A percentile compares a stretch with the other conserved stretches of the same genome.
Conservation (phyloP, 2,797 vertebrate genomes). For the Centroberyx gerrardi region DNA sequence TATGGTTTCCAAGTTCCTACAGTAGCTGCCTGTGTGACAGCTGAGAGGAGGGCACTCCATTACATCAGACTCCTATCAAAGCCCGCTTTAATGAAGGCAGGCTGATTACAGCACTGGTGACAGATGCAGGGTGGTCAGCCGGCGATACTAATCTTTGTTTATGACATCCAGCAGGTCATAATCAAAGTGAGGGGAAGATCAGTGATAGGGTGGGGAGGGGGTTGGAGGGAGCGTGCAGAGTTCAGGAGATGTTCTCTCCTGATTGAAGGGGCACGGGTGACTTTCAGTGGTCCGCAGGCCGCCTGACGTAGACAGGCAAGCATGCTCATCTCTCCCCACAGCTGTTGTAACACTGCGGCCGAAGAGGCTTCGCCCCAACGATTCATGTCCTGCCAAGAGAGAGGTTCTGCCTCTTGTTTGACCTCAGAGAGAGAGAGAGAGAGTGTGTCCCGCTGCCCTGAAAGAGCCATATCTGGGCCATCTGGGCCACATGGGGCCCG, state of each 20-base stretch:
- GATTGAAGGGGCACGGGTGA: conserved; percentile 70
- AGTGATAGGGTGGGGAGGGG: conserved; percentile 44
- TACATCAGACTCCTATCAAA: conserved; percentile 76
- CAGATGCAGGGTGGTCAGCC: conserved; percentile 71
- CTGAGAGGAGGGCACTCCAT: conserved; percentile 67
- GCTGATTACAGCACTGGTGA: conserved; percentile 73
- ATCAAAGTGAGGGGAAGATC: conserved; percentile 72
- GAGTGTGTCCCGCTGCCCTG: conserved; percentile 53
- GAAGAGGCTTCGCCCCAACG: conserved; percentile 69
- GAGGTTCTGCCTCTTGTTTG: conserved; percentile 79
- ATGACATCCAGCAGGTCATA: conserved; percentile 66
- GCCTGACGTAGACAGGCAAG: conserved; percentile 74
- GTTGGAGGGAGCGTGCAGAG: conserved; percentile 25
- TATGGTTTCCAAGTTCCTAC: conserved; percentile 52
- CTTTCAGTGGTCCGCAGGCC: conserved; percentile 73
- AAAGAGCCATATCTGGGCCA: conserved; percentile 64
- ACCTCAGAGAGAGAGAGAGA: conserved; percentile 67
- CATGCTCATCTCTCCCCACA: conserved; percentile 77
- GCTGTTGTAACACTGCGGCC: conserved; percentile 82
- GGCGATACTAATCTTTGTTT: conserved; percentile 77
- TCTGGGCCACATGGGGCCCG: conserved; percentile 60
- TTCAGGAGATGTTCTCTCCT: conserved; percentile 63
- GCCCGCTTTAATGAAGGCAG: conserved; percentile 70
- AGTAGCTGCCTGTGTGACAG: conserved; percentile 69
- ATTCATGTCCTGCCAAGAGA: conserved; percentile 86